Evolutionary conservation across 92 coral and sea anemone species (phyloP), one percentile per base, ranked within the genome.

Genomic region (Bergia puertoricense): DNA sequence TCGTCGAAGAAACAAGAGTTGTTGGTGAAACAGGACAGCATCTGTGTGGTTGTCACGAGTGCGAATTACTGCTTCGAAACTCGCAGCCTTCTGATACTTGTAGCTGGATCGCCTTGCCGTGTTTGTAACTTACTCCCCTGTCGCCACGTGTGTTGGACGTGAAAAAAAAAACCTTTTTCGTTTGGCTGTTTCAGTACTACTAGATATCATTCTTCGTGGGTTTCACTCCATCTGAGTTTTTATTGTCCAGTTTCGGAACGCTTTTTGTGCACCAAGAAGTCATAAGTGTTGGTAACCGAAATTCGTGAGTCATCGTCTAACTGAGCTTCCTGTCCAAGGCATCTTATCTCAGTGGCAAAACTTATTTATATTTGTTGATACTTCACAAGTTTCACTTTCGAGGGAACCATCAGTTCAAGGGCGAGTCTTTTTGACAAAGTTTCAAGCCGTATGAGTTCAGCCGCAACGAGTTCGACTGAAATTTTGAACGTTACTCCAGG

Each of bases 91-190:
- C 66, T 84, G 44, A 71, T 67, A 84, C 41, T 84, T 84, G 75
- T 46, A 67, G 87, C 75, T 69, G 78, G 87, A 71, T 84, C 30
- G 66, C 87, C 87, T 84, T 72, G 87, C 87, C 77, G 77, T 84
- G 87, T 84, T 84, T 71, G 87, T 84, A 37, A 71, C 67, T 50
- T 72, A 72, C 68, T 71, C 46, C 68, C 79, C 78, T 69, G 87
- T 84, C 87, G 87, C 87, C 87, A 84, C 87, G 87, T 84, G 87
- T 84, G 87, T 84, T 84, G 77, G 87, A 69, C 87, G 87, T 84
- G 87, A 84, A 84, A 74, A 69, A 74, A 69, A 84, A 84, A 13
- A 16, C 69, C 30, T 14, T 84, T 74, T 75, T 44, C 68, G 79
- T 37, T 84, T 84, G 68, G 67, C 18, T 36, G 66, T 44, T 11